phyloP scores from a whole-genome alignment of 2,113 vertebrate genomes.

The Chloropsis cyanopogon region DNA sequence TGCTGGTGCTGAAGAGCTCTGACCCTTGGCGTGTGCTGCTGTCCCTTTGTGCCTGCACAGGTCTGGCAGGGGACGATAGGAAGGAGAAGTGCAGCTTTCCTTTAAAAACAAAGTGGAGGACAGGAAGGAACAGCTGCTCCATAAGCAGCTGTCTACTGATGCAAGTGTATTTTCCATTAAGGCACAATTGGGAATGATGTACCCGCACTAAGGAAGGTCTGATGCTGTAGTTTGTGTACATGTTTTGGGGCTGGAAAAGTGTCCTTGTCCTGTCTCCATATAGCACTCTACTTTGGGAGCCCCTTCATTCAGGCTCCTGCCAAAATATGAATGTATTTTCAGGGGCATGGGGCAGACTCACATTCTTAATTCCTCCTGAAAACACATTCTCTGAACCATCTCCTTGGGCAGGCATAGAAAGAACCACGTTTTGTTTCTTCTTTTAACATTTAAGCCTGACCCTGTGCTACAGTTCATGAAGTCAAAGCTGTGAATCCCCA shows the following conservation, averaged over 20 bases:
- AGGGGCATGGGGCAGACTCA: neutral
- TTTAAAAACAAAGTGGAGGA: slow-evolving; percentile 6
- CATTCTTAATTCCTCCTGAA: neutral
- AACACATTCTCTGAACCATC: neutral
- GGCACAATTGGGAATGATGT: neutral
- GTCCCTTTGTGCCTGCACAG: neutral
- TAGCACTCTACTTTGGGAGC: neutral
- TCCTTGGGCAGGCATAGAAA: neutral
- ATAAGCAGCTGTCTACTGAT: neutral
- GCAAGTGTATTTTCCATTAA: slow-evolving; percentile 11
- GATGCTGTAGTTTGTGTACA: neutral
- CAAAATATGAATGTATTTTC: neutral
- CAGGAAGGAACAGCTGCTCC: slow-evolving; percentile 37
- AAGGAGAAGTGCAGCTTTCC: neutral
- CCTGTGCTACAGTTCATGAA: neutral
- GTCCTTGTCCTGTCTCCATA: neutral
- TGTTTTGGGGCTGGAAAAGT: neutral
- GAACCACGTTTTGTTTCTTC: neutral
- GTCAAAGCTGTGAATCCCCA: slow-evolving; percentile 22
- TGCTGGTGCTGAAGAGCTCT: neutral
- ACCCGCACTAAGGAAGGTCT: neutral
- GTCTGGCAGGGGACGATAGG: neutral
- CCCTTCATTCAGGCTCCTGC: neutral
- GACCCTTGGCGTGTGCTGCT: neutral
- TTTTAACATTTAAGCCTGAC: neutral